Conservation (phyloP, 2,113 vertebrate species). For the Bucco capensis region DNA sequence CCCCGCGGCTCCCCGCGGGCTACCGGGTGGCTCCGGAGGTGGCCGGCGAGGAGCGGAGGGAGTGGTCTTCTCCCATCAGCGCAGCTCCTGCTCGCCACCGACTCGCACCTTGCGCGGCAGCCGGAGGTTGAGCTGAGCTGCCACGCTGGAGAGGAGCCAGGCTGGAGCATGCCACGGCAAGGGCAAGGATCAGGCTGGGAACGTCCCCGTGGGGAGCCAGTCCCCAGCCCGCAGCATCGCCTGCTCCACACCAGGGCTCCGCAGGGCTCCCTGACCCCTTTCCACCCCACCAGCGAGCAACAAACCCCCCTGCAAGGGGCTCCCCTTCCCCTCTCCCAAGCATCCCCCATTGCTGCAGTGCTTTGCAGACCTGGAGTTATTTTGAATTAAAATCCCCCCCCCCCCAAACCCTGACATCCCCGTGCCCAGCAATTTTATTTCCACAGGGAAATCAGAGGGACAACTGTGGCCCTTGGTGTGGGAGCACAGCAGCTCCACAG, state of each 20-base stretch:
- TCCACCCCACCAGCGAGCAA: fast-evolving
- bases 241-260: too few species aligned
- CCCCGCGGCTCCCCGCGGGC: not conserved
- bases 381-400: not conserved
- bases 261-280: fast-evolving
- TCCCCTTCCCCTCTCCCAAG: not conserved
- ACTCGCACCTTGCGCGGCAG: too few species aligned
- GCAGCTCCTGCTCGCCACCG: not conserved
- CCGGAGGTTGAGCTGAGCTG: not conserved
- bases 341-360: not conserved
- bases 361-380: not conserved
- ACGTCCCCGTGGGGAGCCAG: not conserved
- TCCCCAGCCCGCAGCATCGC: not conserved
- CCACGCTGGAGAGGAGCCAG: not conserved
- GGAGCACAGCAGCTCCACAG: not conserved
- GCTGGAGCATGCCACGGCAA: not conserved
- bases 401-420: not conserved
- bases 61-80: not conserved
- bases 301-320: not conserved
- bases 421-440: not conserved
- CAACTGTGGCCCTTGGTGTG: fast-evolving
- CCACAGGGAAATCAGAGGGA: not conserved
- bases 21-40: not conserved
- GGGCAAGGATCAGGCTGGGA: not conserved
- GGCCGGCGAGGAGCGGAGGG: not conserved